Conservation (phyloP, 2,113 vertebrate genomes). For the Etheostoma cragini region DNA sequence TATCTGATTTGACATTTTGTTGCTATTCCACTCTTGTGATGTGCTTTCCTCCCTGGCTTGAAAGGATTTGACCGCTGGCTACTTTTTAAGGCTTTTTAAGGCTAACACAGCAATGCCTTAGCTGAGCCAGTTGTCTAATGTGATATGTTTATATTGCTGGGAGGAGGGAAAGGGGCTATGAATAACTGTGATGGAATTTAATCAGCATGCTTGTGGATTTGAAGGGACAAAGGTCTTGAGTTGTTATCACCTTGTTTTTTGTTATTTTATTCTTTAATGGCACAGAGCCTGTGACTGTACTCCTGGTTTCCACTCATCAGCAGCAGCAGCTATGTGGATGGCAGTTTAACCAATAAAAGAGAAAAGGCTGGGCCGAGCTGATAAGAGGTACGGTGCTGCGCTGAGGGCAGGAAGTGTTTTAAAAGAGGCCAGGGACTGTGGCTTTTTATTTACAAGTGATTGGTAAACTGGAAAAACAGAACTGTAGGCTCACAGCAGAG, state of each 20-base stretch:
- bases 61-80: not conserved
- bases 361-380: constrained; percentile 53
- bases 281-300: constrained; percentile 7
- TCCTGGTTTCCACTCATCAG: constrained; percentile 49
- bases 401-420: constrained; percentile 61
- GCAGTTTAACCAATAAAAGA: constrained; percentile 29
- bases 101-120: not conserved
- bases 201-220: constrained; percentile 50
- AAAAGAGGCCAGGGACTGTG: constrained; percentile 52
- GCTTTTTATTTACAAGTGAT: constrained; percentile 40
- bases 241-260: constrained; percentile 72
- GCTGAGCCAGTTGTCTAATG: not conserved
- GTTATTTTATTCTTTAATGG: constrained; percentile 69
- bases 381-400: constrained; percentile 48
- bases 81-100: constrained; percentile 1
- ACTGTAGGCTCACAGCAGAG: not conserved
- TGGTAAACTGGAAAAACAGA: constrained; percentile 30
- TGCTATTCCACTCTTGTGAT: constrained; percentile 34
- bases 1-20: constrained; percentile 70
- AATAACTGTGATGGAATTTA: constrained; percentile 73
- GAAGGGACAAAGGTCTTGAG: constrained; percentile 52
- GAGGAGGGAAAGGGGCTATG: constrained; percentile 26
- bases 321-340: not conserved
- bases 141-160: constrained; percentile 28
- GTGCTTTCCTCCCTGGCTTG: constrained; percentile 35